phyloP scores from a whole-genome alignment of 2,797 vertebrate genomes.

The Xyrichtys novacula region DNA sequence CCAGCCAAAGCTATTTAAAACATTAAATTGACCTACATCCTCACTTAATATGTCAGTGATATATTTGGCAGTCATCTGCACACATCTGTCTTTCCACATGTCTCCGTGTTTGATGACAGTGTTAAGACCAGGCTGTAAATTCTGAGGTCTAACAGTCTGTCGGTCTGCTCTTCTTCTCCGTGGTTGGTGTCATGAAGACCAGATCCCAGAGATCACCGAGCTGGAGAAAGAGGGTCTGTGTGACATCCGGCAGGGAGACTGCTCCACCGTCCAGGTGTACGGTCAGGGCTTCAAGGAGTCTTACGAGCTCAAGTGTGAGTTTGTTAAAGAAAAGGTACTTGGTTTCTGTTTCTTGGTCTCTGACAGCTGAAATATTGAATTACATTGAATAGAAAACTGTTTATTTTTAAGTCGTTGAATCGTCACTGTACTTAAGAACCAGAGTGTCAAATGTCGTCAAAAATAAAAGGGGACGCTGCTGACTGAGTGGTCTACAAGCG shows the following conservation, averaged over 20 bases:
- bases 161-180: slow-evolving; percentile 23
- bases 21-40: neutral
- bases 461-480: no score
- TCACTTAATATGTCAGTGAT: neutral
- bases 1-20: neutral
- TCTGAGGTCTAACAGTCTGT: slow-evolving; percentile 11
- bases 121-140: neutral
- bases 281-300: slow-evolving; percentile 89
- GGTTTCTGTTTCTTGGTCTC: neutral
- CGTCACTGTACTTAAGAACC: no score
- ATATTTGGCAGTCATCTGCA: neutral
- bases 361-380: no score
- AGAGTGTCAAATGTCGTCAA: no score
- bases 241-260: slow-evolving; percentile 84
- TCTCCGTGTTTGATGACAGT: neutral
- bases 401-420: no score
- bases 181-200: slow-evolving; percentile 83
- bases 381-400: no score
- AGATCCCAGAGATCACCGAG: slow-evolving; percentile 89
- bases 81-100: neutral
- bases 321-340: slow-evolving; percentile 90
- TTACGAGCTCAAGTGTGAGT: slow-evolving; percentile 90
- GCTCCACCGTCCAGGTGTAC: slow-evolving; percentile 83
- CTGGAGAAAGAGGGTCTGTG: slow-evolving; percentile 90
- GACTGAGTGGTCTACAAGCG: no score